These are phyloP conservation scores for Phalangium opilio DNA, from an alignment of 2,888 invertebrate species.

Conservation along the genomic window DNA sequence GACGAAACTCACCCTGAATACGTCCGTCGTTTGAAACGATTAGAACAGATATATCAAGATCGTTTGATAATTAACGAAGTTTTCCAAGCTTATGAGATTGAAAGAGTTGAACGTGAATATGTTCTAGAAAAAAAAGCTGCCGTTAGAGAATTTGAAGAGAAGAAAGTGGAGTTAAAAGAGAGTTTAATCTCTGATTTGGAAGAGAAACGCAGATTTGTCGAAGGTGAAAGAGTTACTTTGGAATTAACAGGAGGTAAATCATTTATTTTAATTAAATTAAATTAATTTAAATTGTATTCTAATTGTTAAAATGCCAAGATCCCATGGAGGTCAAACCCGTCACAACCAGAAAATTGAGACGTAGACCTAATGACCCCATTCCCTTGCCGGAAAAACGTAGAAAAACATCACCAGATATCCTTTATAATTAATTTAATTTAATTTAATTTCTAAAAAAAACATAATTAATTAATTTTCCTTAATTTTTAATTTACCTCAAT, in stretches of 20 bases:
- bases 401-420: slow-evolving; percentile 44
- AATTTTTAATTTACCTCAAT: slow-evolving; percentile 42
- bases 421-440: slow-evolving; percentile 19
- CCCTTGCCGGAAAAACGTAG: slow-evolving; percentile 62
- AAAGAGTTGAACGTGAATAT: slow-evolving; percentile 75
- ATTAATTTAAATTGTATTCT: no score
- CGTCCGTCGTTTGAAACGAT: slow-evolving; percentile 56
- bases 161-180: slow-evolving; percentile 77
- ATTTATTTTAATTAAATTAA: no score
- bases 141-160: slow-evolving; percentile 84
- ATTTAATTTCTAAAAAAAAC: neutral
- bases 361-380: slow-evolving; percentile 80
- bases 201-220: slow-evolving; percentile 75
- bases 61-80: slow-evolving; percentile 37
- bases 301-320: no score
- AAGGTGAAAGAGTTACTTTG: slow-evolving; percentile 69
- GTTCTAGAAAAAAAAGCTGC: slow-evolving; percentile 73
- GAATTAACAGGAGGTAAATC: slow-evolving; percentile 62
- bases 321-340: slow-evolving; percentile 56
- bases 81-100: slow-evolving; percentile 39
- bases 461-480: slow-evolving; percentile 10
- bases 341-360: slow-evolving; percentile 79
- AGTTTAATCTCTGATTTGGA: slow-evolving; percentile 79
- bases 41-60: slow-evolving; percentile 68
- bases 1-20: slow-evolving; percentile 77